Base-by-base conservation (phyloP, 30 jellyfish, hydroid and myxozoan genomes). In the Aurelia aurita complex sp. Pacific region DNA sequence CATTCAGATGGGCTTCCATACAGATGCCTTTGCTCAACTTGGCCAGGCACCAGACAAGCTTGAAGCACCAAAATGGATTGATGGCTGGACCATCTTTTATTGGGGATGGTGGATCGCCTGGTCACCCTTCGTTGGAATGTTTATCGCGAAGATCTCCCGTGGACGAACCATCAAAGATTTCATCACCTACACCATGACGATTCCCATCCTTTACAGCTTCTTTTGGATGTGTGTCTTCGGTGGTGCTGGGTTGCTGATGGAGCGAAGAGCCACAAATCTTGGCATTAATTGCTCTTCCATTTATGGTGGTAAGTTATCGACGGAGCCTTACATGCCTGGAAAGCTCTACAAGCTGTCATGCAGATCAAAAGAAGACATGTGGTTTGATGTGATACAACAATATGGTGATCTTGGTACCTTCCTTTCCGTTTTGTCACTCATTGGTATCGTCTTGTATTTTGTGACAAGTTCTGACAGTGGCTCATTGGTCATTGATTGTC, bases 91-190 rank as follows among this genome's bases (percentile, higher is more conserved):
- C 69, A 92, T 92, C 53, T 92, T 92, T 69, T 92, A 92, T 74
- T 92, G 98, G 98, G 98, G 98, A 32, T 92, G 98, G 98, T 92
- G 98, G 98, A 83, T 92, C 82, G 94, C 97, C 64, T 92, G 98
- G 98, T 92, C 97, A 32, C 98, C 98, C 8, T 92, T 92, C 38
- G 98, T 92, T 64, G 98, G 98, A 5, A 92, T 92, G 98, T 92
- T 92, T 81, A 92, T 92, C 67, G 98, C 98, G 1, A 92, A 92
- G 77, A 87, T 92, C 57, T 86, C 97, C 35, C 96, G 98, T 55
- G 98, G 98, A 76, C 82, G 98, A 42, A 92, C 97, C 33, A 87
- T 92, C 89, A 92, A 76, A 67, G 97, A 92, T 5, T 92, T 92
- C 69, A 70, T 92, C 64, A 86, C 90, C 43, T 87, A 88, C 94